Base-by-base conservation (phyloP, 2,888 invertebrate species). In the Synanthedon myopaeformis region DNA sequence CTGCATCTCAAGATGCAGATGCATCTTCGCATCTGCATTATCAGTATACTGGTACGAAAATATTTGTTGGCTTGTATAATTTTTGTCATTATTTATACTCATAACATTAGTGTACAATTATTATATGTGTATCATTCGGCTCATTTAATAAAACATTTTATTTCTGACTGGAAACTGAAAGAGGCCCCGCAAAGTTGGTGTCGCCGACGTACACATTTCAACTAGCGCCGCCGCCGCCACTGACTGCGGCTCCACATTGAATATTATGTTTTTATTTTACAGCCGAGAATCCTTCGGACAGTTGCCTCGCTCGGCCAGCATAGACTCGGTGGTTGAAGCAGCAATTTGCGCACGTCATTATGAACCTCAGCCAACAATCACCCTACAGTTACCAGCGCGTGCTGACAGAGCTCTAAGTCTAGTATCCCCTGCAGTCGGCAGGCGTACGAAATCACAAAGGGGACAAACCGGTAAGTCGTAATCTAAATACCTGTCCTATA, bases 311-410 rank as follows among this genome's bases (percentile, higher is more conserved):
- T 94, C 94, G 56, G 91, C 93, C 59, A 94, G 94, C 79, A 94
- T 94, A 71, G 94, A 94, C 82, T 92, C 92, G 0, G 89, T 93
- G 79, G 93, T 93, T 53, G 93, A 93, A 69, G 91, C 92, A 2
- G 91, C 92, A 8, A 92, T 92, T 84, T 89, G 90, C 58, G 82
- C 87, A 0, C 72, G 85, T 0, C 84, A 79, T 60, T 82, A 82
- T 0, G 84, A 80, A 57, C 83, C 89, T 12, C 79, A 85, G 55
- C 80, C 89, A 60, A 61, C 74, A 52, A 66, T 66, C 1, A 66
- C 70, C 12, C 64, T 75, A 12, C 74, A 75, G 55, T 68, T 74
- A 41, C 75, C 76, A 2, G 84, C 77, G 55, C 74, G 89, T 5
- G 78, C 89, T 54, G 84, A 91, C 72, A 70, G 88, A 23, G 88